phyloP scores from a whole-genome alignment of 2,113 vertebrate species.

The Cygnus buccinator region DNA sequence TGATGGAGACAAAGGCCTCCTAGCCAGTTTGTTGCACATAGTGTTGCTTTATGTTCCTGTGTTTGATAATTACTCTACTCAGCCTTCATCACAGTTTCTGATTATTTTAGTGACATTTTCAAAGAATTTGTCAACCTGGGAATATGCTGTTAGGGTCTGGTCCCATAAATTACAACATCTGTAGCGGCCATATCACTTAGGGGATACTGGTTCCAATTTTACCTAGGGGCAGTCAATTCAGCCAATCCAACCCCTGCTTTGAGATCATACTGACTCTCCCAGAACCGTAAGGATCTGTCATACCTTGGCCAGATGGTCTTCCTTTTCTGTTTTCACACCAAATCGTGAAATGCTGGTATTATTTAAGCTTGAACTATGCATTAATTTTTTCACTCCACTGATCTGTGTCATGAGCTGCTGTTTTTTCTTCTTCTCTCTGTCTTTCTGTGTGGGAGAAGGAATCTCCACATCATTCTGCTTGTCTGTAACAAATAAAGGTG shows the following conservation, averaged over 20 bases:
- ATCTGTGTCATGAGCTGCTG: slow-evolving; percentile 96
- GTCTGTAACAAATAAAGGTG: slow-evolving; percentile 77
- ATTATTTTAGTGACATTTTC: neutral
- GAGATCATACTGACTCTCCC: neutral
- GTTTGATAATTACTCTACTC: neutral
- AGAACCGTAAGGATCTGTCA: neutral
- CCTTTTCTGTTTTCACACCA: slow-evolving; percentile 94
- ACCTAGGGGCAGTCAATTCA: neutral
- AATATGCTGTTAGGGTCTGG: neutral
- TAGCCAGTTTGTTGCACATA: neutral
- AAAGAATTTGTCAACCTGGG: neutral
- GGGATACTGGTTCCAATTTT: neutral
- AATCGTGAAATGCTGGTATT: slow-evolving; percentile 89
- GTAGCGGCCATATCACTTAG: neutral
- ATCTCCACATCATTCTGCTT: slow-evolving; percentile 98
- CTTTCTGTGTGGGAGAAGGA: slow-evolving; percentile 93
- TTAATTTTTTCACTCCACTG: slow-evolving; percentile 93
- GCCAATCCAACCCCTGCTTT: neutral
- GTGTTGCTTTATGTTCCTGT: fast-evolving
- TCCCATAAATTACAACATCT: neutral
- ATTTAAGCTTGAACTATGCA: slow-evolving; percentile 88
- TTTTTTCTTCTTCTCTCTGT: slow-evolving; percentile 93
- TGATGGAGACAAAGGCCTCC: neutral
- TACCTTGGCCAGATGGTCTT: slow-evolving; percentile 95
- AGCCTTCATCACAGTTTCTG: neutral